Evolutionary conservation across 2,113 vertebrate species (phyloP).

Genomic region (Ochotona princeps): DNA sequence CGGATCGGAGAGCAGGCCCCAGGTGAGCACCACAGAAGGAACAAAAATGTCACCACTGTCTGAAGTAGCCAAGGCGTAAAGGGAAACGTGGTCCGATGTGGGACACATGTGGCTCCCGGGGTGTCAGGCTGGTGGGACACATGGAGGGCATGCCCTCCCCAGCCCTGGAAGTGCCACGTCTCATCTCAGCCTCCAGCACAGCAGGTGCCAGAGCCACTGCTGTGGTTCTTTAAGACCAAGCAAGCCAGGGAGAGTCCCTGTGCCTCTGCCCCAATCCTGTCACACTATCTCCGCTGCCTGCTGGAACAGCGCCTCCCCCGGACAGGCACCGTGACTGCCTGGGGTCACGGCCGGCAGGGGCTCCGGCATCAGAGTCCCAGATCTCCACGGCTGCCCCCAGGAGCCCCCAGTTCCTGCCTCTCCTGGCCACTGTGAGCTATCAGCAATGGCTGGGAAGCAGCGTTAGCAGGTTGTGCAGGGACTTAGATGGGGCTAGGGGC

Average conservation of each 20-base stretch:
- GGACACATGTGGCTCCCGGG: background rate
- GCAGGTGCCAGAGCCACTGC: too few species aligned
- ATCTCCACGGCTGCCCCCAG: too few species aligned
- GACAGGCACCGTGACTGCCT: background rate
- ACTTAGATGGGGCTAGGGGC: too few species aligned
- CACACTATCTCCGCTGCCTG: background rate
- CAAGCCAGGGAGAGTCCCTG: background rate
- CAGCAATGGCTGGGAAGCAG: background rate
- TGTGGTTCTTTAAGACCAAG: background rate
- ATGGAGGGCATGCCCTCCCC: background rate
- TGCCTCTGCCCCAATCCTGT: background rate
- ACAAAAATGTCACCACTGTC: rapidly evolving
- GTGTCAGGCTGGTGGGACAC: rapidly evolving
- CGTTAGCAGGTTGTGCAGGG: too few species aligned
- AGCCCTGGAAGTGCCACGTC: too few species aligned
- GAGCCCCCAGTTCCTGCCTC: background rate
- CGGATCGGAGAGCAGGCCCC: background rate
- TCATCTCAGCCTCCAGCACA: background rate
- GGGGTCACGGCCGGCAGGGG: background rate
- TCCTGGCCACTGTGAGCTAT: too few species aligned
- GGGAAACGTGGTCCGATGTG: background rate
- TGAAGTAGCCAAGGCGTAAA: background rate
- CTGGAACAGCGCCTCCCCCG: background rate
- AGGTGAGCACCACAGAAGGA: background rate
- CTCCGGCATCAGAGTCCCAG: background rate